These are phyloP conservation scores for Ichneumoninae sp. DNA, from an alignment of 2,888 invertebrate species.

Conservation along the genomic window DNA sequence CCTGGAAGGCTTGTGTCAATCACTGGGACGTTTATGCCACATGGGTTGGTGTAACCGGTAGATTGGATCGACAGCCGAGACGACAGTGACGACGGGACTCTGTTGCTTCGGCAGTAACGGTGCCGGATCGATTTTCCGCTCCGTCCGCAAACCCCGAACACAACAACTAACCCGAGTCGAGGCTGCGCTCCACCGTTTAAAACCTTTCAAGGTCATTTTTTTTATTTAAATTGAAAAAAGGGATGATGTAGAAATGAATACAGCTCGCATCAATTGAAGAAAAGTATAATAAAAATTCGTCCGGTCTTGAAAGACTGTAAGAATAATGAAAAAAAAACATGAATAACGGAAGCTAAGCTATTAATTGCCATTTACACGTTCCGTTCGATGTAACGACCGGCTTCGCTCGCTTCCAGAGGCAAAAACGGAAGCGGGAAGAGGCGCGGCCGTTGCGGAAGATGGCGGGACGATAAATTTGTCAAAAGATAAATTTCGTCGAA, in stretches of 20 bases:
- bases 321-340: not conserved
- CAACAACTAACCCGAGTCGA: too few species aligned
- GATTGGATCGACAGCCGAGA: not conserved
- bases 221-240: not conserved
- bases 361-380: not conserved
- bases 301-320: too few species aligned
- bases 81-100: not conserved
- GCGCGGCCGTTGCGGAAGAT: not conserved
- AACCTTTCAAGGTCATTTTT: too few species aligned
- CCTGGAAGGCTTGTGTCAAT: not conserved
- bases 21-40: not conserved
- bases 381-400: not conserved
- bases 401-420: not conserved
- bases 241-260: not conserved
- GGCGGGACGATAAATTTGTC: conserved; percentile 55
- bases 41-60: not conserved
- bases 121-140: not conserved
- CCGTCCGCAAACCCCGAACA: too few species aligned
- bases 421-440: not conserved
- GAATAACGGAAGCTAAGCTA: not conserved
- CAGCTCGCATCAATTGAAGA: not conserved
- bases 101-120: not conserved
- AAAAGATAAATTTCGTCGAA: conserved; percentile 52
- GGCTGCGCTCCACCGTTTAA: too few species aligned
- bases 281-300: too few species aligned